A percentile compares a stretch with the other conserved stretches of the same genome.
These are phyloP conservation scores for Tokudaia tokunoshimensis DNA, from an alignment of 2,797 vertebrate species.

Conservation along the genomic window DNA sequence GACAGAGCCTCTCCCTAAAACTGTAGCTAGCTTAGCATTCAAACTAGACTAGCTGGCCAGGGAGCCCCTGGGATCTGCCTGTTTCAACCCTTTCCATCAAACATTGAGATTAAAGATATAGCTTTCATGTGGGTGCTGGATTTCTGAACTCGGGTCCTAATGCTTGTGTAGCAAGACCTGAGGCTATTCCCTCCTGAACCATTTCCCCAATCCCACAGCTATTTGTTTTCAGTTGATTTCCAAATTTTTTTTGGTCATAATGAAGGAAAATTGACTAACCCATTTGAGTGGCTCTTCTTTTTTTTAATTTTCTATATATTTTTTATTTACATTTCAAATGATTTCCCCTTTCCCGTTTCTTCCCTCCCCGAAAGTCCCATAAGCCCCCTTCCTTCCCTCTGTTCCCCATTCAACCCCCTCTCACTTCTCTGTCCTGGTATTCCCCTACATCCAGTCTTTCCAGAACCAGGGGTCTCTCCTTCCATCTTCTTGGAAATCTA, in stretches of 20 bases:
- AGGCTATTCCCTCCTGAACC: background rate
- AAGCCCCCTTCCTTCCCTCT: no score
- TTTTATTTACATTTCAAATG: no score
- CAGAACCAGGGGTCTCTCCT: no score
- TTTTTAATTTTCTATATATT: no score
- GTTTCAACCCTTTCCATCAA: background rate
- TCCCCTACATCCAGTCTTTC: no score
- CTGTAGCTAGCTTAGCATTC: background rate
- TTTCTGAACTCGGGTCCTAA: background rate
- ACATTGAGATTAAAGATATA: background rate
- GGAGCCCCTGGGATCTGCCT: background rate
- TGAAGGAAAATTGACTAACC: background rate
- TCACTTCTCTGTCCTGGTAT: no score
- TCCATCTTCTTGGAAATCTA: no score
- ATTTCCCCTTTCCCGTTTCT: no score
- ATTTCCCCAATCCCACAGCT: background rate
- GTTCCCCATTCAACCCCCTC: no score
- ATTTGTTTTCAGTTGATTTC: background rate
- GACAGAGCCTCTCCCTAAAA: background rate
- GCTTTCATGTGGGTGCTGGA: background rate
- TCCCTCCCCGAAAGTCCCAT: no score
- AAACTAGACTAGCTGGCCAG: background rate
- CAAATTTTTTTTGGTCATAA: background rate
- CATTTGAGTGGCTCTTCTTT: background rate
- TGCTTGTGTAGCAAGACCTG: background rate